Evolutionary conservation across 1,140 invertebrate species (phyloP).

Genomic region (Scaptomyza hsui): DNA sequence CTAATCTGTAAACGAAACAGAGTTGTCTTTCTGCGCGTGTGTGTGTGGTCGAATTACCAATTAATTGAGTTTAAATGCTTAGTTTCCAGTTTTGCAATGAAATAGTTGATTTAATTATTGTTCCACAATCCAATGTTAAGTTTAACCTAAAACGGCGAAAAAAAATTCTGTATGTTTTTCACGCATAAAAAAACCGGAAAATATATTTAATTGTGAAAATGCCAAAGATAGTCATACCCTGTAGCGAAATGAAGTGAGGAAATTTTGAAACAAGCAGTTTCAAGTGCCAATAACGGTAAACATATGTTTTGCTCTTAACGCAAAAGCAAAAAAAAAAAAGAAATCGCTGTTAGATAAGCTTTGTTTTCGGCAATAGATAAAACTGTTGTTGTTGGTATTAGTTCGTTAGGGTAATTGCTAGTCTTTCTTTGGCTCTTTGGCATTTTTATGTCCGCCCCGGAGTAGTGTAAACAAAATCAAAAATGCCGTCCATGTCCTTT

Average conservation of each 20-base stretch:
- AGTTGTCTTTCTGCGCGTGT: no score
- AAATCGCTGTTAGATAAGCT: not conserved
- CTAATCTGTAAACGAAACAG: no score
- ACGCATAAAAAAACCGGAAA: no score
- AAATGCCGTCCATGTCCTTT: slow-evolving; percentile 58
- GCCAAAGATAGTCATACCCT: no score
- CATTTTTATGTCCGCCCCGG: not conserved
- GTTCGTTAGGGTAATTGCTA: not conserved
- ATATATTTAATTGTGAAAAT: no score
- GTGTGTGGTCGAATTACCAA: no score
- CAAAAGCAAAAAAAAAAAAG: not conserved
- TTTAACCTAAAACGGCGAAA: no score
- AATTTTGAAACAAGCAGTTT: no score
- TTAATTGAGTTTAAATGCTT: not conserved
- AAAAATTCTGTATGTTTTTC: no score
- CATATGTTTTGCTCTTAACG: not conserved
- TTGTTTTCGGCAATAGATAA: not conserved
- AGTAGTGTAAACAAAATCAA: slow-evolving; percentile 58
- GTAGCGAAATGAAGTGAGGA: no score
- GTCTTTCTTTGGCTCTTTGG: no score
- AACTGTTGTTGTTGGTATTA: not conserved
- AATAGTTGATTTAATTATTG: not conserved
- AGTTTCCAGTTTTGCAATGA: not conserved
- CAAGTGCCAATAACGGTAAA: not conserved
- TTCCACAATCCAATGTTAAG: no score